Base-by-base conservation (phyloP, 2,888 invertebrate species). In the Drosophila aldrichi region DNA sequence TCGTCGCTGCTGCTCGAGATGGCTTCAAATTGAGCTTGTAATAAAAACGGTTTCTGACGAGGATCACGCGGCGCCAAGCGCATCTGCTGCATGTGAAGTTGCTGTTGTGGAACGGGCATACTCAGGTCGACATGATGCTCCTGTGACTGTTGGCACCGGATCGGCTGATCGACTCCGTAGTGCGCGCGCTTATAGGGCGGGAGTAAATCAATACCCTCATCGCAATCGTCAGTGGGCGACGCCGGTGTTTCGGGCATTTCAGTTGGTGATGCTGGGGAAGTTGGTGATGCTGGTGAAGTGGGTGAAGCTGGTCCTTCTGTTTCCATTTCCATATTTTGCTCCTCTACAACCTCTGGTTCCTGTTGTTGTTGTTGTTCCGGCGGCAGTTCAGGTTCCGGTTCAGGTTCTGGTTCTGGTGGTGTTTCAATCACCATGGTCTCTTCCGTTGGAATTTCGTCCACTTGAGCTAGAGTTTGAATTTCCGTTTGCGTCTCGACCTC, bases 221-320 rank as follows among this genome's bases (percentile, higher is more conserved):
- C 74, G 7, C 52, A 65, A 25, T 80, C 79, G 9, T 82, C 78
- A 1, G 77, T 82, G 16, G 82, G 85, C 12, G 82, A 80, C 10
- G 66, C 80, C 0, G 85, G 80, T 0, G 85, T 82, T 54, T 85
- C 85, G 4, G 79, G 72, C 10, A 86, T 55, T 4, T 76, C 70
- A 14, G n/a, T n/a, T 20, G 44, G 36, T 7, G 36, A 38, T 14
- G 36, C 2, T 38, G 36, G 36, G 6, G 36, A 38, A 16, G 36
- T 38, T 38, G 5, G 36, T 6, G 36, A 38, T 16, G 16, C 6
- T 16, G 16, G 36, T 38, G 36, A 16, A 16, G 36, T 38, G 2
- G 36, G 36, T 38, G 36, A 38, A 16, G 36, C 16, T 38, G 36
- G 36, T 38, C 36, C 16, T 38, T 38, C 36, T 16, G 16, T 16